A percentile compares a stretch with the other conserved stretches of the same genome.
phyloP scores from a whole-genome alignment of 2,888 invertebrate genomes.

The Gandaritis pyraliata region DNA sequence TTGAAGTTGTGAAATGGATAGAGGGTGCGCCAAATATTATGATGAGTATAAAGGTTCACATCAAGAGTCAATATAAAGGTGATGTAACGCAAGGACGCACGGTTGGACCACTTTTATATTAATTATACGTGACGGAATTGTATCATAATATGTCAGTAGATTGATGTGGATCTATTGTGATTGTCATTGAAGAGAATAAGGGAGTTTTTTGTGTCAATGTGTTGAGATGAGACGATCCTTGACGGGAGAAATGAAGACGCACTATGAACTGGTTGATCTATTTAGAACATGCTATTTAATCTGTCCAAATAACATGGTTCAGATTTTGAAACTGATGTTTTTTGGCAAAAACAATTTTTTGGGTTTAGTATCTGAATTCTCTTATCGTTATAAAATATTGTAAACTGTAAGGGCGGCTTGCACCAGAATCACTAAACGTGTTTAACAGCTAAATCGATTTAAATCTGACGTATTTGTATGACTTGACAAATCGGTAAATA shows the following conservation, averaged over 20 bases:
- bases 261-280: constrained; percentile 27
- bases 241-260: constrained; percentile 38
- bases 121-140: constrained; percentile 78
- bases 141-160: constrained; percentile 72
- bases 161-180: constrained; percentile 56
- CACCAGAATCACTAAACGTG: too few species aligned
- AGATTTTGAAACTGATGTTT: neutral
- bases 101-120: constrained; percentile 66
- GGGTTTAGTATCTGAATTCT: too few species aligned
- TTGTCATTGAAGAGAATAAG: constrained; percentile 41
- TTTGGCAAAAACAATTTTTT: too few species aligned
- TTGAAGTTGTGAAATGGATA: neutral
- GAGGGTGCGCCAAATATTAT: neutral
- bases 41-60: too few species aligned
- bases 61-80: constrained; percentile 35
- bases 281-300: neutral
- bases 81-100: constrained; percentile 65
- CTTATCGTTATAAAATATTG: too few species aligned
- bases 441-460: too few species aligned
- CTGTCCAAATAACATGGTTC: neutral
- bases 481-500: too few species aligned
- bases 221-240: too few species aligned
- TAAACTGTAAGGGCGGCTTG: too few species aligned
- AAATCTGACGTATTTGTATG: too few species aligned
- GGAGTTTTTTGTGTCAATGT: constrained; percentile 36